These are phyloP conservation scores for Pseudeuparius sepicola DNA, from an alignment of 2,888 invertebrate species.

Conservation along the genomic window DNA sequence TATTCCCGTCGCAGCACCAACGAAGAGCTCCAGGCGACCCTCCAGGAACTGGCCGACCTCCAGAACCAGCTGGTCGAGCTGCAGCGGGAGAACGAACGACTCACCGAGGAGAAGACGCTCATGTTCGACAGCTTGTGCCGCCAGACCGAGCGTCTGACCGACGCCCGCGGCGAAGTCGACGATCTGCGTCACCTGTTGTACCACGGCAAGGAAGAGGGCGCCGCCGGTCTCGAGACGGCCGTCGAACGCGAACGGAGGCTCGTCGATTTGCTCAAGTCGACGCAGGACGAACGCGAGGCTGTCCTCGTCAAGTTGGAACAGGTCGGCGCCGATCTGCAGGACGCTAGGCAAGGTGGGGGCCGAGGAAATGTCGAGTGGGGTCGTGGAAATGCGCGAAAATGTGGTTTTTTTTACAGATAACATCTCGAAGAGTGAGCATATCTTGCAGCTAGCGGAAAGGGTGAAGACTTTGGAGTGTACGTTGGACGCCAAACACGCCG, in stretches of 20 bases:
- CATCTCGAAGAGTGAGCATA: slow-evolving; percentile 49
- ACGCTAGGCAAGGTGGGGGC: slow-evolving; percentile 40
- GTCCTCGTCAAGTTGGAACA: slow-evolving; percentile 70
- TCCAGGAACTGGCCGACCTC: slow-evolving; percentile 84
- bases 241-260: slow-evolving; percentile 71
- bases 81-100: slow-evolving; percentile 77
- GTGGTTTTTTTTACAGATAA: slow-evolving; percentile 25
- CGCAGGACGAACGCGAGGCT: slow-evolving; percentile 70
- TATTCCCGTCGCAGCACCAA: slow-evolving; percentile 71
- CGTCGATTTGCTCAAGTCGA: slow-evolving; percentile 71
- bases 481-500: slow-evolving; percentile 62
- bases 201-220: slow-evolving; percentile 50
- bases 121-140: slow-evolving; percentile 82
- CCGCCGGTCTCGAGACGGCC: slow-evolving; percentile 45
- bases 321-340: slow-evolving; percentile 58
- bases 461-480: slow-evolving; percentile 61
- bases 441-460: slow-evolving; percentile 58
- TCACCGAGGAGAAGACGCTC: slow-evolving; percentile 82
- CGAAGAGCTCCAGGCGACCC: slow-evolving; percentile 86
- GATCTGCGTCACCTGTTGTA: slow-evolving; percentile 71
- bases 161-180: slow-evolving; percentile 74
- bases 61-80: slow-evolving; percentile 80
- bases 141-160: slow-evolving; percentile 86
- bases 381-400: neutral
- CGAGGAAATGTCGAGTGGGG: no score